These are phyloP conservation scores for Sylvia atricapilla DNA, from an alignment of 2,113 vertebrate genomes.

Conservation along the genomic window DNA sequence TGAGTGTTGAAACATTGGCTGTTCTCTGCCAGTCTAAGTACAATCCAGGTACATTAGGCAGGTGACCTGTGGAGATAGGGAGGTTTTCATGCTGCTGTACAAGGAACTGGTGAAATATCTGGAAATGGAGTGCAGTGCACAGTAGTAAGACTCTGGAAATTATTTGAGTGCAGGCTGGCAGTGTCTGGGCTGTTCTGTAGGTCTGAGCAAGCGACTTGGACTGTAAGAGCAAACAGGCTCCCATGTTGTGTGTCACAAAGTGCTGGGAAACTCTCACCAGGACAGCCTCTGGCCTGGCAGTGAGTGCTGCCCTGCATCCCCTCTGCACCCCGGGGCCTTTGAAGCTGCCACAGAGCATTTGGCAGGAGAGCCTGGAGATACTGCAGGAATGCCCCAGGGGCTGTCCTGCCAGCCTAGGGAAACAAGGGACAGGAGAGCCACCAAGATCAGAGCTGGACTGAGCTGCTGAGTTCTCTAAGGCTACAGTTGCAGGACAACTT, in stretches of 20 bases:
- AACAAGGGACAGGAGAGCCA: neutral
- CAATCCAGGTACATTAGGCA: neutral
- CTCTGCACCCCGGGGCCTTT: neutral
- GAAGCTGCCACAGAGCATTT: neutral
- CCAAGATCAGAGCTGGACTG: neutral
- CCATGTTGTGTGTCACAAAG: neutral
- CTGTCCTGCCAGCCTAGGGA: neutral
- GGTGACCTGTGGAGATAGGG: neutral
- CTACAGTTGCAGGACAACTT: neutral
- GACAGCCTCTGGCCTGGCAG: neutral
- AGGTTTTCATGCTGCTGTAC: neutral
- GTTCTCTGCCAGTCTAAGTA: neutral
- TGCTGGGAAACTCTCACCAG: neutral
- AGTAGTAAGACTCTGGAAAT: neutral
- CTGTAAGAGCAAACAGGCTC: neutral
- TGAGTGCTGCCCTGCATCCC: neutral
- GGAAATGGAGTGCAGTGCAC: neutral
- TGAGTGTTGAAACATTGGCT: neutral
- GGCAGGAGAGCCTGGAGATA: neutral
- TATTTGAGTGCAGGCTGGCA: neutral
- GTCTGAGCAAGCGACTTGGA: neutral
- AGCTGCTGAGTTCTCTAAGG: neutral
- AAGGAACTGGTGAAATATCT: neutral
- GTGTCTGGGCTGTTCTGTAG: neutral
- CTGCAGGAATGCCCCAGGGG: neutral